Percentiles rank a stretch among this genome's conserved stretches.
Conservation (phyloP, 2,888 invertebrate species). For the Pristionchus maxplancki region DNA sequence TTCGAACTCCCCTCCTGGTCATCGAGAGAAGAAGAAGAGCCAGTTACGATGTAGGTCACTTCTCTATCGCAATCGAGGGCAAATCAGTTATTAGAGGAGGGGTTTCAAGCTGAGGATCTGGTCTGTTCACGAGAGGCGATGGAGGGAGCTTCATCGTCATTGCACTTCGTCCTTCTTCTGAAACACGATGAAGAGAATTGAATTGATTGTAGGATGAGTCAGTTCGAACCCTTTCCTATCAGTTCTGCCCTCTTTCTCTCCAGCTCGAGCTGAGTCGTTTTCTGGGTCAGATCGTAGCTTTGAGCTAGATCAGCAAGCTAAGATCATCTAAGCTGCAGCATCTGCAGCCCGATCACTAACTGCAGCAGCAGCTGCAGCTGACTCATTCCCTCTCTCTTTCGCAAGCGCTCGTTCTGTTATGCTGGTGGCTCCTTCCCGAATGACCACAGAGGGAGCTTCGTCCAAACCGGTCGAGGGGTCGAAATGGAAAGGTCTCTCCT, state of each 20-base stretch:
- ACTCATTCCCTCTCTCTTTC: slow-evolving; percentile 1
- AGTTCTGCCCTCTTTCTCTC: not conserved
- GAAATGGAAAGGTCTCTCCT: slow-evolving; percentile 44
- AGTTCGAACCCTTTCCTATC: not conserved
- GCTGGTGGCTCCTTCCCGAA: not conserved
- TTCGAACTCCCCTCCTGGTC: not conserved
- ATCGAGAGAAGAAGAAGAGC: not conserved
- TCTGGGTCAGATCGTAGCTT: not conserved
- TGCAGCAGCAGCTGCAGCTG: not conserved
- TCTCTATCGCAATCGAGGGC: slow-evolving; percentile 36
- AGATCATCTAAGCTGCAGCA: not conserved
- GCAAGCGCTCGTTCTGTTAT: slow-evolving; percentile 16
- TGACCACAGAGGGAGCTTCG: not conserved
- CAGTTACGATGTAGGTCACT: slow-evolving; percentile 21
- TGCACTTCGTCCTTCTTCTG: not conserved
- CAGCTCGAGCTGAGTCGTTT: slow-evolving; percentile 7
- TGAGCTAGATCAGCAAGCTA: not conserved
- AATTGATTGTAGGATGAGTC: not conserved
- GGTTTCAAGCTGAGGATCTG: not conserved
- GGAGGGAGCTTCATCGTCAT: not conserved
- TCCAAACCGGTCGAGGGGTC: slow-evolving; percentile 40
- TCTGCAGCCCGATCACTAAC: not conserved
- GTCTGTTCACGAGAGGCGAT: not conserved
- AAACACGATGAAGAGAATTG: not conserved
- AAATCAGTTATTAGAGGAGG: not conserved